Evolutionary conservation across 2,888 invertebrate species (phyloP).

Genomic region (Philopedon plagiatum): DNA sequence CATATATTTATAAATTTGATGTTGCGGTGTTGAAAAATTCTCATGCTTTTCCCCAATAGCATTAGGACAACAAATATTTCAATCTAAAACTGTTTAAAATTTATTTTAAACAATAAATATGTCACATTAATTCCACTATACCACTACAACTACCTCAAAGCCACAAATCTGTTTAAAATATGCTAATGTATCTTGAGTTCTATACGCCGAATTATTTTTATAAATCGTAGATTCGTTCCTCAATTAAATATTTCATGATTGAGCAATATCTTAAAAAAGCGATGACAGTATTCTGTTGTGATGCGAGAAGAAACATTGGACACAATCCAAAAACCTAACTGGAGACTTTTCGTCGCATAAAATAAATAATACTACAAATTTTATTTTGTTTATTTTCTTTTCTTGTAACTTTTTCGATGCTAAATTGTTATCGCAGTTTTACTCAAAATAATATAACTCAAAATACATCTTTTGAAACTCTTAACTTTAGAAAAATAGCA

Average conservation of each 20-base stretch:
- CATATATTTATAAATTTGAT: too few relatives aligned
- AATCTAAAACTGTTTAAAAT: slow-evolving; percentile 1
- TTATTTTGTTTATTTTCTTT: slow-evolving; percentile 20
- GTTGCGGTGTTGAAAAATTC: too few relatives aligned
- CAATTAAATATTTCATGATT: slow-evolving; percentile 29
- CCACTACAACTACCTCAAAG: neutral
- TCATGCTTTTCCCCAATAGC: neutral
- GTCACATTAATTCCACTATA: neutral
- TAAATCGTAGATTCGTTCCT: slow-evolving; percentile 23
- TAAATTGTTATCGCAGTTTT: neutral
- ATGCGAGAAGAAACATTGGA: slow-evolving; percentile 15
- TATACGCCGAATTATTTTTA: slow-evolving; percentile 18
- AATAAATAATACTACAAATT: slow-evolving; percentile 14
- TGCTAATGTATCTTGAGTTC: slow-evolving; percentile 9
- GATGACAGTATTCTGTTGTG: slow-evolving; percentile 27
- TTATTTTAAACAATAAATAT: slow-evolving; percentile 8
- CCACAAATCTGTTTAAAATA: slow-evolving; percentile 1
- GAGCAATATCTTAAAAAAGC: slow-evolving; percentile 34
- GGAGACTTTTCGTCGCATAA: slow-evolving; percentile 15
- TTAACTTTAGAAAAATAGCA: too few relatives aligned
- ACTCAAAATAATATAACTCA: too few relatives aligned
- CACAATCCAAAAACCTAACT: slow-evolving; percentile 4
- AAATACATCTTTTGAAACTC: too few relatives aligned
- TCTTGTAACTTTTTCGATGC: neutral
- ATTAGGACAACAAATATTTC: neutral